Conservation (phyloP, 2,113 vertebrate species). For the Coregonus clupeaformis region DNA sequence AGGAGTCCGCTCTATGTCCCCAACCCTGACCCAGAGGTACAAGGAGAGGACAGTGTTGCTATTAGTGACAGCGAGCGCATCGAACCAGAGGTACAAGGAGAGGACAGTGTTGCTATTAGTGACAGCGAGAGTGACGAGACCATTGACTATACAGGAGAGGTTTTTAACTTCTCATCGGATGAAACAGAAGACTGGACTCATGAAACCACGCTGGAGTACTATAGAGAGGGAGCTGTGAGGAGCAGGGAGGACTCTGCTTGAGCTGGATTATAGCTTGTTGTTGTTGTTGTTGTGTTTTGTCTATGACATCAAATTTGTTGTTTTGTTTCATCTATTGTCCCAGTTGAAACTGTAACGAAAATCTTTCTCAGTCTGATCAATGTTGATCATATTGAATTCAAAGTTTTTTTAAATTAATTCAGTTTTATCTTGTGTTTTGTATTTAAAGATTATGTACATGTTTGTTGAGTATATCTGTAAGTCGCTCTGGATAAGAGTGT, state of each 20-base stretch:
- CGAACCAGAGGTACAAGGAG: neutral
- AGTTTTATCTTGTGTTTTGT: neutral
- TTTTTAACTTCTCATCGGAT: conserved; percentile 22
- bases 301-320: neutral
- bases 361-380: neutral
- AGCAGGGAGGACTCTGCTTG: neutral
- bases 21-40: neutral
- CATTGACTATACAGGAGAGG: conserved; percentile 36
- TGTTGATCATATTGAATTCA: neutral
- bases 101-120: neutral
- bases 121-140: conserved; percentile 35
- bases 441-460: neutral
- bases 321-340: neutral
- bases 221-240: neutral
- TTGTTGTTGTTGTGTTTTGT: neutral
- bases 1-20: neutral
- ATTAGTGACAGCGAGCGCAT: neutral
- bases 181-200: conserved; percentile 31
- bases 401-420: neutral
- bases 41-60: neutral
- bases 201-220: conserved; percentile 41
- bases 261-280: neutral
- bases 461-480: neutral
- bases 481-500: no score
- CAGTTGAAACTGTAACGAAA: neutral